Evolutionary conservation across 2,113 vertebrate genomes (phyloP).

Genomic region (Cranoglanis bouderius): DNA sequence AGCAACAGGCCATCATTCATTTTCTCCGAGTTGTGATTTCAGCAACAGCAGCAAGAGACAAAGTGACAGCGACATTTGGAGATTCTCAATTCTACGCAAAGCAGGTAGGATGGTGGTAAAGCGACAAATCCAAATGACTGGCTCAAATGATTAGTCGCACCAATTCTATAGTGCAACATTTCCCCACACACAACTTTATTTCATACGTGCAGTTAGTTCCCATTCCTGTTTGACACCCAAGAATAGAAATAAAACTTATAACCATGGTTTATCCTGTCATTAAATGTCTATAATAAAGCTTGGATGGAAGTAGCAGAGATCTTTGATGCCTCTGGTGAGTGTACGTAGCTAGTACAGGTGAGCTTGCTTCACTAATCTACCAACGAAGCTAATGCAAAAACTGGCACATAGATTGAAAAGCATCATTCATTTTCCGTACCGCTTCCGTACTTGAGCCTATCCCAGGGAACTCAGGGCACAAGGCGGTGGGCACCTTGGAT

Average conservation of each 20-base stretch:
- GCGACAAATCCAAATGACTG: background rate
- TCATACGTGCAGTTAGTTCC: background rate
- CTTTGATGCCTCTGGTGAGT: background rate
- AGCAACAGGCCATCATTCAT: background rate
- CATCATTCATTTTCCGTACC: too few species aligned
- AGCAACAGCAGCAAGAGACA: background rate
- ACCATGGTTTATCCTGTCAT: background rate
- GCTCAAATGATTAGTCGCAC: background rate
- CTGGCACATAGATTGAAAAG: too few species aligned
- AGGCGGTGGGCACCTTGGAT: too few species aligned
- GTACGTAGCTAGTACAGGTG: background rate
- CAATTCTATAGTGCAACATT: background rate
- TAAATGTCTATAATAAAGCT: background rate
- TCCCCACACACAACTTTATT: background rate
- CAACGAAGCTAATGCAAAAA: background rate
- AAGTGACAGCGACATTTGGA: background rate
- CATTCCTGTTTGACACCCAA: background rate
- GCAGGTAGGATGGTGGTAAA: background rate
- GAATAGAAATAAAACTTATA: background rate
- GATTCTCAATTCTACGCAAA: background rate
- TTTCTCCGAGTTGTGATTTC: background rate
- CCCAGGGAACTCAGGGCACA: too few species aligned
- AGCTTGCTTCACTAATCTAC: background rate
- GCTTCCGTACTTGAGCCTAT: too few species aligned
- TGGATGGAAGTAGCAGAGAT: background rate